A percentile compares a stretch with the other conserved stretches of the same genome.
Conservation (phyloP, 2,888 invertebrate genomes). For the Cheilosia scutellata region DNA sequence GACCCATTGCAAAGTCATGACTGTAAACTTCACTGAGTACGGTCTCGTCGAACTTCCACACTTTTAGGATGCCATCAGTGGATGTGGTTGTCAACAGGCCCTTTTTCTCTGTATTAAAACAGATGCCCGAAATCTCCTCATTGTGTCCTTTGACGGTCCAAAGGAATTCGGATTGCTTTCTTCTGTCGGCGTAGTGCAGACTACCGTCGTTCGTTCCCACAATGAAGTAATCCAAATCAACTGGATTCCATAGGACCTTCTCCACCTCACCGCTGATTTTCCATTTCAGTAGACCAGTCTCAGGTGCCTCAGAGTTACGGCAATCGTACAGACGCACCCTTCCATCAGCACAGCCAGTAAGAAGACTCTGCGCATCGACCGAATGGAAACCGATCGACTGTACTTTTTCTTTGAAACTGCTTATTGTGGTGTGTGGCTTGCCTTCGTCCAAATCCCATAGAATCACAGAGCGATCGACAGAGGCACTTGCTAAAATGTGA, state of each 20-base stretch:
- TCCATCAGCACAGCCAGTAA: slow-evolving; percentile 94
- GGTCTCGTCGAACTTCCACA: slow-evolving; percentile 89
- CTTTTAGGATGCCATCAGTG: slow-evolving; percentile 92
- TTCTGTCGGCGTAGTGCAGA: slow-evolving; percentile 90
- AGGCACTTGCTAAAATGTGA: slow-evolving; percentile 96
- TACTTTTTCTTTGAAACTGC: slow-evolving; percentile 91
- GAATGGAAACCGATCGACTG: slow-evolving; percentile 94
- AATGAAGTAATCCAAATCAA: slow-evolving; percentile 91
- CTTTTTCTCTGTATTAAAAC: slow-evolving; percentile 89
- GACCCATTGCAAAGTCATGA: slow-evolving; percentile 88
- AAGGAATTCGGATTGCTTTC: slow-evolving; percentile 87
- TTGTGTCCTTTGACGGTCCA: slow-evolving; percentile 92
- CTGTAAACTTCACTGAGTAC: slow-evolving; percentile 81
- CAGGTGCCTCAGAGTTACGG: slow-evolving; percentile 88
- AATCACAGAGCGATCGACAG: slow-evolving; percentile 93
- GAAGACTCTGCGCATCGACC: slow-evolving; percentile 91
- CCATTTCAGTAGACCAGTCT: slow-evolving; percentile 86
- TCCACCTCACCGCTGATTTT: slow-evolving; percentile 91
- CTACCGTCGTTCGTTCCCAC: slow-evolving; percentile 86
- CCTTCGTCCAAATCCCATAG: slow-evolving; percentile 96
- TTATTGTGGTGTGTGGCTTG: slow-evolving; percentile 90
- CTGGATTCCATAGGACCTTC: slow-evolving; percentile 92
- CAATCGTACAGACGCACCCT: slow-evolving; percentile 93
- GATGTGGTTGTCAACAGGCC: slow-evolving; percentile 92
- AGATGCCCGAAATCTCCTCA: slow-evolving; percentile 93